Evolutionary conservation across 2,113 vertebrate genomes (phyloP), one percentile per base, ranked within the genome.

Genomic region (Chelonoidis abingdonii): DNA sequence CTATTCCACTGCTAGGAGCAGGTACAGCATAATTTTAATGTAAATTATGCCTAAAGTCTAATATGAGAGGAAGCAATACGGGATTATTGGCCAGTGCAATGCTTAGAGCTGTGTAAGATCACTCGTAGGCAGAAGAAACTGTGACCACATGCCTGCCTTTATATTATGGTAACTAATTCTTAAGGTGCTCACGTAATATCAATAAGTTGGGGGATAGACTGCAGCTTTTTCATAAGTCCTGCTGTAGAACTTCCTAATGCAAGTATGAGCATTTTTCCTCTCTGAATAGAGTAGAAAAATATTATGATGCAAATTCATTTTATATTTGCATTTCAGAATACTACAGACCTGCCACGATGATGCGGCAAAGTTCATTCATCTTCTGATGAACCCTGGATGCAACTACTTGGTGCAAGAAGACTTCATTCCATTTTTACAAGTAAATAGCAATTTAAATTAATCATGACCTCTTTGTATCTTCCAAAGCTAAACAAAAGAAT

Each of bases 381-480:
- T 99, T 98, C 98, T 99, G 86, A 98, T 98, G 98, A 99, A 97
- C 94, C 99, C 99, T 89, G 99, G 99, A 92, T 99, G 98, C 95
- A 98, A 98, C 98, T 99, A 99, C 98, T 98, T 99, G 98, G 99
- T 99, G 98, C 99, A 99, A 98, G 99, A 99, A 88, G 99, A 99
- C 98, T 99, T 99, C 97, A 98, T 99, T 98, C 99, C 99, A 97
- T 99, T 99, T 98, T 98, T 99, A 96, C 99, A 99, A 99, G 99
- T 99, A 98, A 97, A 75, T 92, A 80, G 16, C n/a, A 81, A 38
- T 11, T 78, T 27, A 92, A 80, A 84, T 50, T 92, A 62, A 21
- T 89, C 89, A n/a, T 95, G 44, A 65, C 69, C 50, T n/a, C 19
- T 21, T 83, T 83, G 19, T 72, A 19, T 72, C 65, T 72, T 69